phyloP scores from a whole-genome alignment of 2,797 vertebrate genomes.

The Crenuchus spilurus region DNA sequence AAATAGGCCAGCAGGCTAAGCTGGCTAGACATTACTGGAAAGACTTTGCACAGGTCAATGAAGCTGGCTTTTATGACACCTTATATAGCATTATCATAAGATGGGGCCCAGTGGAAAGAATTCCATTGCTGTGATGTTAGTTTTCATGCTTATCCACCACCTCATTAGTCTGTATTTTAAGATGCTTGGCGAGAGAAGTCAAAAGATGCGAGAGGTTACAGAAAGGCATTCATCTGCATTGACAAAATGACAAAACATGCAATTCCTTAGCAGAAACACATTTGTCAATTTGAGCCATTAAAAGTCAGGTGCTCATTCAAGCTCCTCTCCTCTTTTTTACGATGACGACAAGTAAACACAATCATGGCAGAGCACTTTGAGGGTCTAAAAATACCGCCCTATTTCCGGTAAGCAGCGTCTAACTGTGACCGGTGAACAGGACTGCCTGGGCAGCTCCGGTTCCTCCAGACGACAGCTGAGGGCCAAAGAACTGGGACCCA shows the following conservation, averaged over 20 bases:
- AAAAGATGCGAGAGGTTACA: neutral
- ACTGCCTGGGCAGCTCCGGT: slow-evolving; percentile 61
- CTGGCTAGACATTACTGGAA: slow-evolving; percentile 29
- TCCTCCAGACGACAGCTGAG: slow-evolving; percentile 81
- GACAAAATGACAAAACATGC: neutral
- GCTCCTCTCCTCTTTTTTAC: slow-evolving; percentile 11
- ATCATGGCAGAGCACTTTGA: slow-evolving; percentile 48
- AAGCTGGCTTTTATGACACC: slow-evolving; percentile 47
- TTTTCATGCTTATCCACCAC: slow-evolving; percentile 43
- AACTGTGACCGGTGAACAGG: slow-evolving; percentile 42
- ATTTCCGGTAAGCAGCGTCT: slow-evolving; percentile 74
- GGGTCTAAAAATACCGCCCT: slow-evolving; percentile 55
- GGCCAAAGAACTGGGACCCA: slow-evolving; percentile 59
- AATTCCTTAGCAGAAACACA: neutral
- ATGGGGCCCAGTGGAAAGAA: slow-evolving; percentile 44
- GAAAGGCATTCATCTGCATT: neutral
- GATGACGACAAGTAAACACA: slow-evolving; percentile 51
- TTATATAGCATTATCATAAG: slow-evolving; percentile 53
- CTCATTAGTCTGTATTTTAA: slow-evolving; percentile 48
- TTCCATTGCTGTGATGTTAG: slow-evolving; percentile 49
- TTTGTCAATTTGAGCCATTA: neutral
- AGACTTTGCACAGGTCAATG: slow-evolving; percentile 1
- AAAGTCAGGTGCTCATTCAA: neutral
- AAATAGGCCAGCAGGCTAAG: slow-evolving; percentile 20
- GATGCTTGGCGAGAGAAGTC: neutral